Evolutionary conservation across 2,113 vertebrate genomes (phyloP), one percentile per base, ranked within the genome.

Genomic region (Corapipo altera): DNA sequence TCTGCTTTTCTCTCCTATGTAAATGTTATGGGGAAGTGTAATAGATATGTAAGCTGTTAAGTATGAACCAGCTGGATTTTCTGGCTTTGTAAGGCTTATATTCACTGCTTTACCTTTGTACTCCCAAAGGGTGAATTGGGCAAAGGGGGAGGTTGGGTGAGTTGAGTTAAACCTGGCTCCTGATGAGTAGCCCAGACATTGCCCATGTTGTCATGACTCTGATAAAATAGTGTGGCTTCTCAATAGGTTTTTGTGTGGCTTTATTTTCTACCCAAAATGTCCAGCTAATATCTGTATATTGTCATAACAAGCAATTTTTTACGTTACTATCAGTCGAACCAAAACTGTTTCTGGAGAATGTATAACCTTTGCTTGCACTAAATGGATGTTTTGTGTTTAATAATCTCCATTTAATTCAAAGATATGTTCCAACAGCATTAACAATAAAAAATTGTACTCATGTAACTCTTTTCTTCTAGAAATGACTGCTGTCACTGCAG

Each of bases 401-500:
- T 28, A 46, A 27, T 32, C 20, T 72, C 21, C 11, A 5, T n/a
- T 89, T 12, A 37, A 28, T 54, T 74, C 43, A 12, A 49, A 57
- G 66, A 64, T 39, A 16, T 5, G 19, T 59, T 66, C 11, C 18
- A 28, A 39, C 16, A 48, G 32, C 22, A 41, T 52, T 72, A 44
- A 16, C 64, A 33, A 15, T 62, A 61, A 48, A 35, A 75, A n/a
- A 6, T 10, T 12, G 12, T 69, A 32, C 35, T 95, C 2, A 77
- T 41, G 5, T 30, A 26, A 7, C 21, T 70, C 10, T 73, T 43
- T 52, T 97, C 72, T 95, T 93, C 95, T 88, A 98, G 98, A 97
- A 96, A 99, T 99, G 99, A 99, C 99, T 79, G 97, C 92, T 93
- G 98, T 99, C 89, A 99, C 99, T 89, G 98, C 99, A 91, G 98